phyloP scores from a whole-genome alignment of 2,888 invertebrate species.

The Clostera curtula region DNA sequence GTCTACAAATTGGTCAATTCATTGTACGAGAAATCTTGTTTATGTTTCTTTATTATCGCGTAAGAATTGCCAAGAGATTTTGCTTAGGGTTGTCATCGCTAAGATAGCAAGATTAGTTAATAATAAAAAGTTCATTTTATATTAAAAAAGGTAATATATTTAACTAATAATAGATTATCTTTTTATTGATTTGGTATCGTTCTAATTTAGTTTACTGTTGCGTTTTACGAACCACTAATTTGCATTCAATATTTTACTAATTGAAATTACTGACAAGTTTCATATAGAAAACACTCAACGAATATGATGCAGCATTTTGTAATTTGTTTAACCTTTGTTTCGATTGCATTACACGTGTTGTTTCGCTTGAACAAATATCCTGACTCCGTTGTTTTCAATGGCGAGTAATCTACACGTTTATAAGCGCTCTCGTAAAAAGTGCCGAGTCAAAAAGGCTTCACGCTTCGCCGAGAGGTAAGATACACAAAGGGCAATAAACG shows the following conservation, averaged over 20 bases:
- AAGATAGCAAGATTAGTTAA: too few relatives aligned
- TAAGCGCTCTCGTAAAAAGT: constrained; percentile 68
- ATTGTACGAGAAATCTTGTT: constrained; percentile 46
- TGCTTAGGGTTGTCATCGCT: too few relatives aligned
- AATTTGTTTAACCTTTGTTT: constrained; percentile 22
- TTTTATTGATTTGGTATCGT: too few relatives aligned
- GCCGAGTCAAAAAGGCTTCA: constrained; percentile 72
- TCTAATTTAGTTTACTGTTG: too few relatives aligned
- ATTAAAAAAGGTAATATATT: too few relatives aligned
- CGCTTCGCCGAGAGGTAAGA: constrained; percentile 65
- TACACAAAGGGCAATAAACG: constrained; percentile 72
- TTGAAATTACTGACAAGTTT: too few relatives aligned
- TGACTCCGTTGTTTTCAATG: constrained; percentile 30
- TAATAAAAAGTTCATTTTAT: too few relatives aligned
- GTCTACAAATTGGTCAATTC: constrained; percentile 59
- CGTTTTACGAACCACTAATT: too few relatives aligned
- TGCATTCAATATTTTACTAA: too few relatives aligned
- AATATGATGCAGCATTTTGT: constrained; percentile 28
- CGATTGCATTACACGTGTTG: constrained; percentile 7
- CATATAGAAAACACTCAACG: constrained; percentile 32
- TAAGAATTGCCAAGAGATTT: too few relatives aligned
- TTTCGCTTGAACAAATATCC: constrained; percentile 27
- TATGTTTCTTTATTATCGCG: constrained; percentile 44
- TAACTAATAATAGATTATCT: too few relatives aligned
- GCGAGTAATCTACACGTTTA: constrained; percentile 53